Evolutionary conservation across 2,888 invertebrate species (phyloP).

Genomic region (Periphyllus acericola): DNA sequence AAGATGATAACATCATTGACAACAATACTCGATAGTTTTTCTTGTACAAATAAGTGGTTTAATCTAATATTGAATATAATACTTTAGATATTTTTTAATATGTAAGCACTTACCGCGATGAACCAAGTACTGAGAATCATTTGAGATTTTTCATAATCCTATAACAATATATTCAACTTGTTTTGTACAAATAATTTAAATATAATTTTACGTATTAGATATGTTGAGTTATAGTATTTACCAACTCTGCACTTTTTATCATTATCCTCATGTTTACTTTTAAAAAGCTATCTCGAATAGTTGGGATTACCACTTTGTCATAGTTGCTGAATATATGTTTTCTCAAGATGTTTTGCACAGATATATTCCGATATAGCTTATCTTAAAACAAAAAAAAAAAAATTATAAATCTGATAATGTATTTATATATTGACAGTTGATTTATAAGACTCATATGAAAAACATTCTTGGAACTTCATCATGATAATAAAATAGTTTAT

Average conservation of each 20-base stretch:
- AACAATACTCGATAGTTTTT: background rate
- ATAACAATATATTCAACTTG: slow-evolving; percentile 15
- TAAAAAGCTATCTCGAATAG: background rate
- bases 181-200: background rate
- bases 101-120: slow-evolving; percentile 39
- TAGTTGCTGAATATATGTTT: slow-evolving; percentile 38
- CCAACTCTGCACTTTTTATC: slow-evolving; percentile 45
- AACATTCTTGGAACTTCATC: no score
- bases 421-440: no score
- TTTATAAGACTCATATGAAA: no score
- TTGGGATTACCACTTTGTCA: slow-evolving; percentile 46
- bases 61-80: background rate
- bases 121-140: slow-evolving; percentile 48
- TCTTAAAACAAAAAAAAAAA: slow-evolving; percentile 28
- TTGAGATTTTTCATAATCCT: slow-evolving; percentile 60
- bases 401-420: background rate
- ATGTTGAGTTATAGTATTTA: slow-evolving; percentile 20
- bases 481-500: no score
- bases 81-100: slow-evolving; percentile 11
- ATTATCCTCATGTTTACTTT: slow-evolving; percentile 19
- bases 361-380: background rate
- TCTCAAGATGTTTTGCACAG: slow-evolving; percentile 10
- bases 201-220: background rate
- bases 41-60: background rate
- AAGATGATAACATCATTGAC: background rate